Evolutionary conservation across 2,113 vertebrate genomes (phyloP).

Genomic region (Malurus elegans): DNA sequence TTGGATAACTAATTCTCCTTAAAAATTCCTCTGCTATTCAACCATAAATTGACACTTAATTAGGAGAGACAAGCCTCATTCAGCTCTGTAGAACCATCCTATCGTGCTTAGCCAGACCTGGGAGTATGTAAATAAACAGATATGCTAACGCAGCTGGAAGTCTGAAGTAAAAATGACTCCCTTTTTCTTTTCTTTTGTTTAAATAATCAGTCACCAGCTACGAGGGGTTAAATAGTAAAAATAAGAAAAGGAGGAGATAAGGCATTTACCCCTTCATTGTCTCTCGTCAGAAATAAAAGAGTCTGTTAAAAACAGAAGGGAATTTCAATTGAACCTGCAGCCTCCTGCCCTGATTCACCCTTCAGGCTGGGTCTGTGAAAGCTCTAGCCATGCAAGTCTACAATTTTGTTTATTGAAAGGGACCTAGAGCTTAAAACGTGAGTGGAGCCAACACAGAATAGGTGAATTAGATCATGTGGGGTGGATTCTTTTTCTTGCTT

Average conservation of each 20-base stretch:
- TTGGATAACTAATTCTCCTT: background rate
- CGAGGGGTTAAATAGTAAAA: background rate
- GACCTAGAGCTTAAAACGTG: background rate
- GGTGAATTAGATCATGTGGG: background rate
- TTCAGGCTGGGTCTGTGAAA: background rate
- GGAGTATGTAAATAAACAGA: constrained; percentile 36
- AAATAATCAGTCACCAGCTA: background rate
- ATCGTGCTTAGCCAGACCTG: constrained; percentile 1
- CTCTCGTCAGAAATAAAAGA: background rate
- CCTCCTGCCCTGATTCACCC: background rate
- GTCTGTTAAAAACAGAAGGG: background rate
- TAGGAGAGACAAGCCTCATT: constrained; percentile 12
- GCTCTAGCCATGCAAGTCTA: background rate
- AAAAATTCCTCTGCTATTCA: constrained; percentile 25
- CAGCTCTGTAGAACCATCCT: background rate
- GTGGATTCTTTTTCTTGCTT: background rate
- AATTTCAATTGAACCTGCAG: background rate
- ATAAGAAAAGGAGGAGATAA: background rate
- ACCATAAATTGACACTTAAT: constrained; percentile 29
- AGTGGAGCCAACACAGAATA: background rate
- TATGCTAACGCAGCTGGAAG: constrained; percentile 26
- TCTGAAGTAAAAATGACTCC: background rate
- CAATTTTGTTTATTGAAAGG: background rate
- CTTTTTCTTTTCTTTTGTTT: background rate
- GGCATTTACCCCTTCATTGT: constrained; percentile 29